These are phyloP conservation scores for Sebastes matsubarae DNA, from an alignment of 2,797 vertebrate species.

Conservation along the genomic window DNA sequence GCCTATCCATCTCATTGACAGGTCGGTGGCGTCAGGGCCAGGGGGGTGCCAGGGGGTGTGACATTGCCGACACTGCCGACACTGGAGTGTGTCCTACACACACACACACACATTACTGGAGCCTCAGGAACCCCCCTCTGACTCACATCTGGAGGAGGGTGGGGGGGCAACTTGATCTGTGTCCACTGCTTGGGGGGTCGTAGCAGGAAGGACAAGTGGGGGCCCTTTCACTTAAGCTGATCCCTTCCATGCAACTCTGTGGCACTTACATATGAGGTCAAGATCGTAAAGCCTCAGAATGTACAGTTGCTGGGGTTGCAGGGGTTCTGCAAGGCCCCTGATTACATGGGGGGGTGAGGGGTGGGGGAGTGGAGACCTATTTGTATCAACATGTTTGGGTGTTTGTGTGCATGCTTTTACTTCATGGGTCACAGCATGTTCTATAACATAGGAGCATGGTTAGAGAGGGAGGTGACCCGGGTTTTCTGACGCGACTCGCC, in stretches of 20 bases:
- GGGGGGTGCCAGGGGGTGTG: slow-evolving; percentile 67
- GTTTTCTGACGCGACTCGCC: not conserved
- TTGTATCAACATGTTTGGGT: slow-evolving; percentile 57
- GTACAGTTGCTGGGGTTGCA: slow-evolving; percentile 74
- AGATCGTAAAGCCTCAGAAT: slow-evolving; percentile 78
- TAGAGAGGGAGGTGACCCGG: not conserved
- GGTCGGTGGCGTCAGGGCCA: slow-evolving; percentile 74
- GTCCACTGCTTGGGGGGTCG: slow-evolving; percentile 69
- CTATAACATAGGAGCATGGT: not conserved
- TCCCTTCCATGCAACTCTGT: slow-evolving; percentile 62
- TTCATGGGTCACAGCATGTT: slow-evolving; percentile 24
- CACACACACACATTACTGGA: slow-evolving; percentile 46
- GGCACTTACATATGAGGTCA: slow-evolving; percentile 75
- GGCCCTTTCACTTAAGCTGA: slow-evolving; percentile 76
- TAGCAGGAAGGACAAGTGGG: slow-evolving; percentile 57
- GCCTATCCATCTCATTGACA: slow-evolving; percentile 83
- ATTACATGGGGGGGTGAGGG: not conserved
- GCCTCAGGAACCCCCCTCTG: slow-evolving; percentile 36
- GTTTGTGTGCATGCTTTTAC: slow-evolving; percentile 53
- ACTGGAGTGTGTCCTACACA: slow-evolving; percentile 63
- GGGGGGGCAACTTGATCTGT: slow-evolving; percentile 71
- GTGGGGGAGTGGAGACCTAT: slow-evolving; percentile 44
- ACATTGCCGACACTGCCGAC: slow-evolving; percentile 69
- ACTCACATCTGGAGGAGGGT: slow-evolving; percentile 78
- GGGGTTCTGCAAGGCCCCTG: slow-evolving; percentile 42